A percentile compares a stretch with the other conserved stretches of the same genome.
These are phyloP conservation scores for Xyliphius kryptos DNA, from an alignment of 2,113 vertebrate species.

Conservation along the genomic window DNA sequence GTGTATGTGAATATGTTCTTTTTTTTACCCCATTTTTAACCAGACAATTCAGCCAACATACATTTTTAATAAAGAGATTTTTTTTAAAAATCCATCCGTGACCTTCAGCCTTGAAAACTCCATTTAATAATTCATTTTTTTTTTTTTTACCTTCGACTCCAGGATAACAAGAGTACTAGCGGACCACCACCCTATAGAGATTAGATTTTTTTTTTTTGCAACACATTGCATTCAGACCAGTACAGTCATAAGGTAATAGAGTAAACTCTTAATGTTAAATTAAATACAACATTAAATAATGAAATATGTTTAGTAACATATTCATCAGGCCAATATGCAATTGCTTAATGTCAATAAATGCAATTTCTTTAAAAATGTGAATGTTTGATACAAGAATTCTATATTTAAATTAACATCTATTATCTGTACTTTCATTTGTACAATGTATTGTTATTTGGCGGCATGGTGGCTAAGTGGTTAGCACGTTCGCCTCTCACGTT, in stretches of 20 bases:
- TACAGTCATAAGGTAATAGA: not conserved
- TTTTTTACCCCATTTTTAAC: slow-evolving; percentile 38
- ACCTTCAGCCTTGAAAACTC: slow-evolving; percentile 69
- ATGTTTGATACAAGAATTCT: too few species aligned
- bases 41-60: slow-evolving; percentile 65
- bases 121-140: slow-evolving; percentile 68
- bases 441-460: too few species aligned
- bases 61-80: slow-evolving; percentile 65
- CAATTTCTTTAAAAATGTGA: too few species aligned
- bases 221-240: not conserved
- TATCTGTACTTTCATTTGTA: too few species aligned
- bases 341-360: too few species aligned
- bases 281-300: too few species aligned
- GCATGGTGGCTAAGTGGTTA: too few species aligned
- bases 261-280: too few species aligned
- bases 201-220: not conserved
- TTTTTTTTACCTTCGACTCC: slow-evolving; percentile 41
- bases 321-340: too few species aligned
- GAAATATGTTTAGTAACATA: too few species aligned
- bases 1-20: slow-evolving; percentile 1
- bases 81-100: slow-evolving; percentile 47
- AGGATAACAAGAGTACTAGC: not conserved
- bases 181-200: not conserved
- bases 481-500: too few species aligned
- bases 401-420: too few species aligned